Conservation (phyloP, 2,113 vertebrate species). For the Heterotilapia buettikoferi region DNA sequence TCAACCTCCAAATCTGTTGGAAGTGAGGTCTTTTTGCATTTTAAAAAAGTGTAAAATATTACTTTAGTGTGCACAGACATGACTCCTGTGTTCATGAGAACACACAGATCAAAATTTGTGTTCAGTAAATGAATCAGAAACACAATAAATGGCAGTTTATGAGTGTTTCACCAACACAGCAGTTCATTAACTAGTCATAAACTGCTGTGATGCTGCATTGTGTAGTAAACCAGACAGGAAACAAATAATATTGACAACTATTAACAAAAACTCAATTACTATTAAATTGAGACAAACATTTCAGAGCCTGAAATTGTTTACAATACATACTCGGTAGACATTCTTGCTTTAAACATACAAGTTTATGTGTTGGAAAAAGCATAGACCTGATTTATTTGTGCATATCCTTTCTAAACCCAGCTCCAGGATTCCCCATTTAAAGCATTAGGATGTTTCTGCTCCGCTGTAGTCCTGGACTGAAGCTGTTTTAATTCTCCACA, state of each 20-base stretch:
- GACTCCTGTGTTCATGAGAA: background rate
- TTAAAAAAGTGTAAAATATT: background rate
- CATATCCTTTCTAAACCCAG: background rate
- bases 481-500: constrained; percentile 3
- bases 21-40: background rate
- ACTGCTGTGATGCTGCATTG: background rate
- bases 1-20: background rate
- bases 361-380: background rate
- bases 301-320: background rate
- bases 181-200: too few species aligned
- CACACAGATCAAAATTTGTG: background rate
- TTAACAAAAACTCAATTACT: background rate
- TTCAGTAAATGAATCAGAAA: background rate
- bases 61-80: background rate
- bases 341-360: background rate
- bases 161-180: too few species aligned
- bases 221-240: background rate
- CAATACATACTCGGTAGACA: background rate
- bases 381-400: background rate
- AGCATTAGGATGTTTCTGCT: background rate
- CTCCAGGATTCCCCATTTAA: background rate
- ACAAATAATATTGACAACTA: background rate
- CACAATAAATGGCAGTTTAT: background rate
- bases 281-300: background rate
- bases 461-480: background rate